These are phyloP conservation scores for Myrmophylax atrothorax DNA, from an alignment of 2,113 vertebrate species.

Conservation along the genomic window DNA sequence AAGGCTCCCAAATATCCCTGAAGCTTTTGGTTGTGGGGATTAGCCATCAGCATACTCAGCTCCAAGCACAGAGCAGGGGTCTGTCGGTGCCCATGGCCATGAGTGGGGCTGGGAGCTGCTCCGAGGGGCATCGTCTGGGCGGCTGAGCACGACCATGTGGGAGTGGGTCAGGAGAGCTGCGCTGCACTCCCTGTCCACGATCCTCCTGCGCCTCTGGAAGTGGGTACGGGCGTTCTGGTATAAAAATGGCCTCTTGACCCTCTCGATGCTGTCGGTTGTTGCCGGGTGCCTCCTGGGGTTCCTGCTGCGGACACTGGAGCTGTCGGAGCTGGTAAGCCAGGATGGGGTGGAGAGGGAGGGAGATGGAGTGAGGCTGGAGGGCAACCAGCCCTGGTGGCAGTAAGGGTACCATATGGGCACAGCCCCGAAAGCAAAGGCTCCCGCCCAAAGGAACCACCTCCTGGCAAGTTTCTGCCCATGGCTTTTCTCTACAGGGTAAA, in stretches of 20 bases:
- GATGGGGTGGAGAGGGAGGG: neutral
- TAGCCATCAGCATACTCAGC: neutral
- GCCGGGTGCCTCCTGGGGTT: slow-evolving; percentile 84
- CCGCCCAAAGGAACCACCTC: neutral
- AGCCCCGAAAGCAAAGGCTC: neutral
- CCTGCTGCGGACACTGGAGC: slow-evolving; percentile 77
- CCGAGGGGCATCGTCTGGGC: neutral
- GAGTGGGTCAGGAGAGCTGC: neutral
- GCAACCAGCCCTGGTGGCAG: neutral
- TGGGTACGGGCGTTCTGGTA: slow-evolving; percentile 47
- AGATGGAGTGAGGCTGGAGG: neutral
- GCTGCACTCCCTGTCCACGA: neutral
- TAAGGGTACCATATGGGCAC: neutral
- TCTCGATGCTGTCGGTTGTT: slow-evolving; percentile 81
- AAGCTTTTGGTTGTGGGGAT: neutral
- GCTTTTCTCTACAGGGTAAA: neutral
- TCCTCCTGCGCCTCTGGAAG: neutral
- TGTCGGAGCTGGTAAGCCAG: slow-evolving; percentile 81
- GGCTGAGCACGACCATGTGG: slow-evolving; percentile 30
- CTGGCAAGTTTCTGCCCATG: neutral
- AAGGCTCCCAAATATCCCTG: neutral
- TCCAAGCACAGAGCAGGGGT: neutral
- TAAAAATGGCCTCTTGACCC: slow-evolving; percentile 81
- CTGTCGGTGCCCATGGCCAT: accelerated
- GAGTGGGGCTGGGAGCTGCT: neutral